Base-by-base conservation (phyloP, 2,113 vertebrate species). In the Dolichotis patagonum region DNA sequence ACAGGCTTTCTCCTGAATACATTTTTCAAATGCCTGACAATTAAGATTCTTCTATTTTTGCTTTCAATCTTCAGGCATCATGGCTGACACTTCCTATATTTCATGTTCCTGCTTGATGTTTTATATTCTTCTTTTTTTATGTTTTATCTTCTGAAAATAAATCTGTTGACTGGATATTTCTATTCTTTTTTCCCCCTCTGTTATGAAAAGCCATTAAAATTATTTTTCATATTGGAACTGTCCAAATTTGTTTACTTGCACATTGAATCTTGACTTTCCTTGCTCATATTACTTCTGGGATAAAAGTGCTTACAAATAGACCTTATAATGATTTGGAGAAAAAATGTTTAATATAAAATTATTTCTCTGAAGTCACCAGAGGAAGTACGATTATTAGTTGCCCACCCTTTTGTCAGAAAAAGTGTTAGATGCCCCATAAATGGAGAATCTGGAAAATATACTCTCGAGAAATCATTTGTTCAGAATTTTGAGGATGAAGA, bases 131-230 rank as follows among this genome's bases (percentile, higher is more conserved):
- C 95, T 85, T 67, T 67, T 67, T 67, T 32, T 32, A 97, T 97
- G 95, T 95, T 96, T 98, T 97, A 96, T 97, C 96, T 94, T 94
- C 94, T 86, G 90, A 96, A 96, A 97, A 95, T 98, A 98, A 98
- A 96, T 98, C 93, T 97, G 90, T 97, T 97, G 84, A 46, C 90
- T 96, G 13, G 87, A 77, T 97, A 91, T 94, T 97, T 96, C 97
- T 95, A 28, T 88, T 65, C 67, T 88, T 90, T 88, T 67, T 67
- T 28, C 7, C 71, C 16, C 20, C 24, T 80, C 80, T 82, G 49
- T 92, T 93, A 43, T 96, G 85, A 97, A 96, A 96, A 94, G 82
- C 81, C 78, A 92, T 96, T 97, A 96, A 97, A 95, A 97, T 96
- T 95, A 95, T 96, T 97, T 96, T 97, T 93, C 96, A 89, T 96